Percentiles rank a stretch among this genome's conserved stretches.
These are phyloP conservation scores for Philonicus albiceps DNA, from an alignment of 2,888 invertebrate species.

Conservation along the genomic window DNA sequence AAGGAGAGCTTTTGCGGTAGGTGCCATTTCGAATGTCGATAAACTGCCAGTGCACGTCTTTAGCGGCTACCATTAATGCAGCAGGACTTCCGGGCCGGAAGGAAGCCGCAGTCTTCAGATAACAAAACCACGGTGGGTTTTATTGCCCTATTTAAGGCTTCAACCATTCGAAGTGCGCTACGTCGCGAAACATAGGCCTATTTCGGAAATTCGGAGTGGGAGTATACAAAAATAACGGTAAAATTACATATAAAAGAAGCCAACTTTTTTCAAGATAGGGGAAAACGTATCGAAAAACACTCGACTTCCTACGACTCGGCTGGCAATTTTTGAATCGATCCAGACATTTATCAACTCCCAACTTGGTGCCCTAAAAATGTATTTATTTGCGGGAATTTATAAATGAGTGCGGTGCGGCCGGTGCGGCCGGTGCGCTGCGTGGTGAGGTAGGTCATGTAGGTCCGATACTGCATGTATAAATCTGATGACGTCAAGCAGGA, in stretches of 20 bases:
- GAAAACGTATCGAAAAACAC: background rate
- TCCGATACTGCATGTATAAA: conserved; percentile 42
- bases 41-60: conserved; percentile 17
- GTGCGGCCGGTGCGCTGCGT: background rate
- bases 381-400: conserved; percentile 6
- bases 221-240: background rate
- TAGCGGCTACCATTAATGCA: conserved; percentile 23
- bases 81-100: conserved; percentile 10
- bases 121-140: background rate
- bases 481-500: conserved; percentile 47
- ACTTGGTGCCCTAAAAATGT: conserved; percentile 1
- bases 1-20: background rate
- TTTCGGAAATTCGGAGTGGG: background rate
- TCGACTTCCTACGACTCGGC: background rate
- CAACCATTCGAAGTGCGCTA: background rate
- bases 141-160: conserved; percentile 14
- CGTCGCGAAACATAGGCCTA: background rate
- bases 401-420: background rate
- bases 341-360: background rate
- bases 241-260: background rate
- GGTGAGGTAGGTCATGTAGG: conserved; percentile 43
- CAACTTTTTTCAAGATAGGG: background rate
- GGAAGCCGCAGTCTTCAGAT: conserved; percentile 22
- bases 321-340: conserved; percentile 20
- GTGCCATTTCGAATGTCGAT: background rate